A percentile compares a stretch with the other conserved stretches of the same genome.
These are phyloP conservation scores for Malachius bipustulatus DNA, from an alignment of 2,888 invertebrate species.

Conservation along the genomic window DNA sequence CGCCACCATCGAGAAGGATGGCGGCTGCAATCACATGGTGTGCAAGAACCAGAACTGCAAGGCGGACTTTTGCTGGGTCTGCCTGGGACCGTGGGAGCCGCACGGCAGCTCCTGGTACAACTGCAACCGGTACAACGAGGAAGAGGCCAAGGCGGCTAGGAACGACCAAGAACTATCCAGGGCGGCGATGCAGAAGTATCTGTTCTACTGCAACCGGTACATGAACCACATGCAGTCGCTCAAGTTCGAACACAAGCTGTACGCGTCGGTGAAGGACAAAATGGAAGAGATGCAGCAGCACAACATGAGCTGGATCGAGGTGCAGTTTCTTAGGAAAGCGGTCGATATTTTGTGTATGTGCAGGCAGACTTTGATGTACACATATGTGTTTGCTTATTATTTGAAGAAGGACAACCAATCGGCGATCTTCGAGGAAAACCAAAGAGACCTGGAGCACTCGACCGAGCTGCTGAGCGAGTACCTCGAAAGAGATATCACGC, in stretches of 20 bases:
- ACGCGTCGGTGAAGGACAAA: constrained; percentile 91
- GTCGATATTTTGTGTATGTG: constrained; percentile 96
- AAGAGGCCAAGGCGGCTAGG: constrained; percentile 90
- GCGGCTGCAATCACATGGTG: constrained; percentile 98
- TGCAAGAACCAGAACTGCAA: constrained; percentile 98
- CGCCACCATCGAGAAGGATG: constrained; percentile 91
- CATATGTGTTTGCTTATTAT: constrained; percentile 99
- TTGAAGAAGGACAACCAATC: constrained; percentile 96
- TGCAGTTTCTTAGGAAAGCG: constrained; percentile 95
- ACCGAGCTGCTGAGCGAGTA: constrained; percentile 98
- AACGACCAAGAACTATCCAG: constrained; percentile 95
- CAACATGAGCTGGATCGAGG: constrained; percentile 99
- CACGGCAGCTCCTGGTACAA: constrained; percentile 86
- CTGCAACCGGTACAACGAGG: constrained; percentile 63
- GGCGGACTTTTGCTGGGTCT: constrained; percentile 99
- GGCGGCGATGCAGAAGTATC: constrained; percentile 88
- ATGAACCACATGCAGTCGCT: constrained; percentile 99
- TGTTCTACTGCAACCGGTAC: constrained; percentile 92
- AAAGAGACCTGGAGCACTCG: constrained; percentile 94
- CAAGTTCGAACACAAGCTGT: constrained; percentile 95
- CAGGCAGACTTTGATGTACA: constrained; percentile 97
- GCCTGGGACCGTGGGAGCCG: constrained; percentile 97
- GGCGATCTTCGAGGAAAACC: constrained; percentile 98
- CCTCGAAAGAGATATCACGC: constrained; percentile 93
- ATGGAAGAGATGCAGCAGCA: constrained; percentile 99